Conservation (phyloP, 2,797 vertebrate species). For the Darevskia nairensis region DNA sequence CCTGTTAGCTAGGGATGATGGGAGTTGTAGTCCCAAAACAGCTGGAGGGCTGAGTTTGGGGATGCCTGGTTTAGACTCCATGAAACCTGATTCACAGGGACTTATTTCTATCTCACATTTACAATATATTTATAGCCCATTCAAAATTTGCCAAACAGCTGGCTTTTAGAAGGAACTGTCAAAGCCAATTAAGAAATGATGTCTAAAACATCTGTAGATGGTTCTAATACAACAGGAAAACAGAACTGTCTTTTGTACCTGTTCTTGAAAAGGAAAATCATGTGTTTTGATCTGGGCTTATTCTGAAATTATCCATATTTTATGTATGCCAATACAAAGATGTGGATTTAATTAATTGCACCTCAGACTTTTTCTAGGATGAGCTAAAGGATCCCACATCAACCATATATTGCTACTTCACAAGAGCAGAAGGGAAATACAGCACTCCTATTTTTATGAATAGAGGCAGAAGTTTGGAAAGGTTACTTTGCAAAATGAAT, state of each 20-base stretch:
- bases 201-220: slow-evolving; percentile 67
- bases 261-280: slow-evolving; percentile 55
- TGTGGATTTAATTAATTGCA: slow-evolving; percentile 65
- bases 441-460: background rate
- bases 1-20: too few species aligned
- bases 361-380: slow-evolving; percentile 44
- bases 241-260: slow-evolving; percentile 27
- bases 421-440: background rate
- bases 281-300: slow-evolving; percentile 47
- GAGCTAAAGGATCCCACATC: slow-evolving; percentile 26
- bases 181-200: slow-evolving; percentile 57
- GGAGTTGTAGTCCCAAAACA: too few species aligned
- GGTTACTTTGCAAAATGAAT: background rate
- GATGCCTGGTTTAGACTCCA: slow-evolving; percentile 16
- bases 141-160: slow-evolving; percentile 55
- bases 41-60: too few species aligned
- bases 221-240: slow-evolving; percentile 63
- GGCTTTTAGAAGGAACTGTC: slow-evolving; percentile 62
- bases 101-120: slow-evolving; percentile 57
- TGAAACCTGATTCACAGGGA: slow-evolving; percentile 59
- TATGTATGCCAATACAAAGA: slow-evolving; percentile 52
- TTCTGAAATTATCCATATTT: slow-evolving; percentile 64
- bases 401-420: slow-evolving; percentile 27
- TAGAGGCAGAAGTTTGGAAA: background rate
- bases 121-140: slow-evolving; percentile 32